phyloP scores from a whole-genome alignment of 2,113 vertebrate species.

The Atlantisia rogersi region DNA sequence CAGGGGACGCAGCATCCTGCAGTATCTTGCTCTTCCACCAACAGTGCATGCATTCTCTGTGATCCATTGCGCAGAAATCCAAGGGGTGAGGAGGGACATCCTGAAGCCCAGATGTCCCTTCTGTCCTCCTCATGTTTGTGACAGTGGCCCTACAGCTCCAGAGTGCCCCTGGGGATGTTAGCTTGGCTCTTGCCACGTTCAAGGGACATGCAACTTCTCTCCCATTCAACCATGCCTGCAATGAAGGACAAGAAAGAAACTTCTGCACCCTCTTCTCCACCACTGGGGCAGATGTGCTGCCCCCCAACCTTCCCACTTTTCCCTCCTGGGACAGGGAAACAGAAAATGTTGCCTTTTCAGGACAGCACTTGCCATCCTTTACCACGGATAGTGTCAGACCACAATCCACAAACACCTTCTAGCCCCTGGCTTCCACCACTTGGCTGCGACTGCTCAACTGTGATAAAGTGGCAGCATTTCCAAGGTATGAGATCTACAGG shows the following conservation, averaged over 20 bases:
- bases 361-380: constrained; percentile 3
- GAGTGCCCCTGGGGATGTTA: not conserved
- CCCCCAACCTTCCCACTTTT: not conserved
- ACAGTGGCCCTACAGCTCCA: not conserved
- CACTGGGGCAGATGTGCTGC: not conserved
- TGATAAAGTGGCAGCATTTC: constrained; percentile 21
- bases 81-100: not conserved
- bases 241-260: not conserved
- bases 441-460: not conserved
- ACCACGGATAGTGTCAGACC: not conserved
- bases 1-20: not conserved
- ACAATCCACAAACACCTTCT: not conserved
- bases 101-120: not conserved
- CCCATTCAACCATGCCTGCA: not conserved
- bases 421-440: not conserved
- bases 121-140: not conserved
- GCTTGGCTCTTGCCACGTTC: not conserved
- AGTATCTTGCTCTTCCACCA: not conserved
- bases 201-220: not conserved
- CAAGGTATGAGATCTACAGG: not conserved
- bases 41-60: not conserved
- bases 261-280: not conserved
- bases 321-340: not conserved
- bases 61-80: not conserved
- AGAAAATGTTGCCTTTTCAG: not conserved